Conservation (phyloP, 2,113 vertebrate genomes). For the Gymnogyps californianus region DNA sequence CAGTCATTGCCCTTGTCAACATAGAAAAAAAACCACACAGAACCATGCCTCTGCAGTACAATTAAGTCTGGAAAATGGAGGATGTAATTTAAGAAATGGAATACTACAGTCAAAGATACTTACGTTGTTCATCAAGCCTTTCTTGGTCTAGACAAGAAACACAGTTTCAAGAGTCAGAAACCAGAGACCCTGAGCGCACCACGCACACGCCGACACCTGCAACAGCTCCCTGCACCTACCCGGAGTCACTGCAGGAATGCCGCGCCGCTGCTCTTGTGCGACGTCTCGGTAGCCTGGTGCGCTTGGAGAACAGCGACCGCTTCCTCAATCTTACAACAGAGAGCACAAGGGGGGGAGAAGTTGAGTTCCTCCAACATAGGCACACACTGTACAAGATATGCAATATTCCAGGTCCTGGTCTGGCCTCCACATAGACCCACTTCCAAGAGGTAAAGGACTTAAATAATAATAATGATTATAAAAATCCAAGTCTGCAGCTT, state of each 20-base stretch:
- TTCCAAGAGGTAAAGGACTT: not conserved
- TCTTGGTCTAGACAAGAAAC: not conserved
- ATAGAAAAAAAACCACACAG: fast-evolving
- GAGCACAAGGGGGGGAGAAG: not conserved
- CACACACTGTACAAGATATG: not conserved
- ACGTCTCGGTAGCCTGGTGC: constrained; percentile 78
- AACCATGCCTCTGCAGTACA: not conserved
- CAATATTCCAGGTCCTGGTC: not conserved
- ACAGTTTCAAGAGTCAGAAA: not conserved
- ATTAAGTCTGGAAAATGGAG: not conserved
- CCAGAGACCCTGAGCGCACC: not conserved
- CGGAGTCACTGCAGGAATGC: constrained; percentile 7
- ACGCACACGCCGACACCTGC: fast-evolving
- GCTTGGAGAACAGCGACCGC: constrained; percentile 89
- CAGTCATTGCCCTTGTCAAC: not conserved
- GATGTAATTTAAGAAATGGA: not conserved
- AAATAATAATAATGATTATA: not conserved
- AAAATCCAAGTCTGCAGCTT: not conserved
- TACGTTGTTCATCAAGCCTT: not conserved
- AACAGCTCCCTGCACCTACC: not conserved
- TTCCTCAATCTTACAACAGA: constrained; percentile 83
- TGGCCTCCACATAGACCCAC: not conserved
- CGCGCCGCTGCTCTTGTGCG: constrained; percentile 33
- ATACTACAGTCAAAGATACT: not conserved
- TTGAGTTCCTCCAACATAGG: not conserved